Evolutionary conservation across 2,888 invertebrate genomes (phyloP), one percentile per base, ranked within the genome.

Genomic region (Trachelus stipa): DNA sequence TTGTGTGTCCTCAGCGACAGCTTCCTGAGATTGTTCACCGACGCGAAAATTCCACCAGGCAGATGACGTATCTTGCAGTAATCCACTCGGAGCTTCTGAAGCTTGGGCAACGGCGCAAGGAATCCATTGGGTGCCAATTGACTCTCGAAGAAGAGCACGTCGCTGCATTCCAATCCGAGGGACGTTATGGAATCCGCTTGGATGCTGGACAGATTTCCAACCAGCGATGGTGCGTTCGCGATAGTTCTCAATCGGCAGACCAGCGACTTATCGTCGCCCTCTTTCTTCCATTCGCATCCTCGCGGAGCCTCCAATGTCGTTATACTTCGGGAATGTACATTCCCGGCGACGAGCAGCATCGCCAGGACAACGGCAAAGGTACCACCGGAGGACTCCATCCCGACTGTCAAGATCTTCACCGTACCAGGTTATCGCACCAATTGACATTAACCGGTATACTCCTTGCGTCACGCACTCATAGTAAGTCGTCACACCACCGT

Each of bases 11-110:
- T 93, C 83, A 97, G 92, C 40, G 94, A 94, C 76, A 97, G 92
- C 81, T 93, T 93, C 76, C 94, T 92, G 35, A 97, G 92, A 86
- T 95, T 94, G 85, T 94, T 93, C 68, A 96, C 92, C 75, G 95
- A 94, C 35, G 94, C 92, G 85, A 97, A 92, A 75, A 95, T 95
- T 69, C 95, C 94, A 40, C 94, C 94, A 6, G 96, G 95, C 79
- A 97, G 93, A 87, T 95, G 94, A 83, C 95, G 93, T 83, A 96
- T 94, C 92, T 96, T 96, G 91, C 97, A 97, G 82, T 94, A 95
- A 86, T 96, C 96, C 89, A 97, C 94, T 82, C 93, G 93, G 77
- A 96, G 92, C 86, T 95, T 95, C 86, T 93, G 94, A 69, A 96
- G 92, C 80, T 94, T 93, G 76, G 94, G 94, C 86, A 96, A 93